These are phyloP conservation scores for Pitangus sulphuratus DNA, from an alignment of 2,797 vertebrate genomes.

Conservation along the genomic window DNA sequence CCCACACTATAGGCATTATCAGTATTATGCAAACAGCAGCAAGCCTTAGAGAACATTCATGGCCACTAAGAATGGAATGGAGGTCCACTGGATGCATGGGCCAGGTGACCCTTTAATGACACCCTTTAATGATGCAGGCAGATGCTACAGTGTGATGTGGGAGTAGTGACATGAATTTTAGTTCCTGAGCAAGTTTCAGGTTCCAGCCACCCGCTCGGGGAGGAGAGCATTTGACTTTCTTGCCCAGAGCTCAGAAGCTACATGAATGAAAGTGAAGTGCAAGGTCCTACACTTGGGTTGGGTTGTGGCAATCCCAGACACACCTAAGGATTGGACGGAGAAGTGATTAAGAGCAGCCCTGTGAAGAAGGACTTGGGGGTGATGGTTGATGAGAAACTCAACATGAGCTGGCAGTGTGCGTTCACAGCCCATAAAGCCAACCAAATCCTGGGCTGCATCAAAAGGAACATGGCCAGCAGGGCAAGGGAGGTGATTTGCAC, in stretches of 20 bases:
- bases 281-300: too few species aligned
- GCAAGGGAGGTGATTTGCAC: not conserved
- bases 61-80: not conserved
- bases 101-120: not conserved
- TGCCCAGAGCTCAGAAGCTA: not conserved
- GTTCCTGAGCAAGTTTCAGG: too few species aligned
- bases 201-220: not conserved
- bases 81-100: too few species aligned
- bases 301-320: not conserved
- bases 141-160: rapidly evolving
- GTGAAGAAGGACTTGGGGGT: not conserved
- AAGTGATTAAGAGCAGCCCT: rapidly evolving
- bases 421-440: not conserved
- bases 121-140: too few species aligned
- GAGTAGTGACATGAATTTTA: not conserved
- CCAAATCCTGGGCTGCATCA: not conserved
- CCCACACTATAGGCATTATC: rapidly evolving
- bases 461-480: not conserved
- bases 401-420: not conserved
- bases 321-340: rapidly evolving
- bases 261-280: not conserved
- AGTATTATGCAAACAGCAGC: not conserved
- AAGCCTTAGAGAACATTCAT: not conserved
- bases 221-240: not conserved
- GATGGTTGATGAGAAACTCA: not conserved